Conservation (phyloP, 2,113 vertebrate species). For the Carassius auratus region DNA sequence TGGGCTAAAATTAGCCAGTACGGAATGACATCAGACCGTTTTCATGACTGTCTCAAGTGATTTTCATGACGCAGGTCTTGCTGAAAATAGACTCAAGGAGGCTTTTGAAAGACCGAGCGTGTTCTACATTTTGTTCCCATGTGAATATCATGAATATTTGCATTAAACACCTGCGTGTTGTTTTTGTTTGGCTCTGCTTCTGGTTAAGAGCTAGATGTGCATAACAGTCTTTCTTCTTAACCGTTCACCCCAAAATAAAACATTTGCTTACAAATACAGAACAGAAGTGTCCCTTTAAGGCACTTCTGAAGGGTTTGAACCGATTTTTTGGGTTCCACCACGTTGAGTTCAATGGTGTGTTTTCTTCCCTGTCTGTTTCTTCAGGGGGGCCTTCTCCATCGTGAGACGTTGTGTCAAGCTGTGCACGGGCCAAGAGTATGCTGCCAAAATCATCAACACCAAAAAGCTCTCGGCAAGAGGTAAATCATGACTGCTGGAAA, state of each 20-base stretch:
- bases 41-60: slow-evolving; percentile 65
- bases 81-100: slow-evolving; percentile 44
- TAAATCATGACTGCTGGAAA: slow-evolving; percentile 66
- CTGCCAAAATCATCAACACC: slow-evolving; percentile 98
- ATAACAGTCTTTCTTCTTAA: background rate
- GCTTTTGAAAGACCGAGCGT: slow-evolving; percentile 2
- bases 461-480: slow-evolving; percentile 97
- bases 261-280: background rate
- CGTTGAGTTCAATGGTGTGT: background rate
- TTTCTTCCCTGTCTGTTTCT: slow-evolving; percentile 58
- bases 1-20: slow-evolving; percentile 68
- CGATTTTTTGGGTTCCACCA: background rate
- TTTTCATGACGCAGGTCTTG: slow-evolving; percentile 60
- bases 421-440: slow-evolving; percentile 91
- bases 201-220: background rate
- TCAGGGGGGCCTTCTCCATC: slow-evolving; percentile 94
- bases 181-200: background rate
- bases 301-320: background rate
- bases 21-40: slow-evolving; percentile 67
- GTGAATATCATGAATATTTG: background rate
- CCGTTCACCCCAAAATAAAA: background rate
- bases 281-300: background rate
- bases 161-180: slow-evolving; percentile 26
- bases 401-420: slow-evolving; percentile 95
- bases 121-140: slow-evolving; percentile 23